phyloP scores from a whole-genome alignment of 2,888 invertebrate species.

The Drosophila gaucha region DNA sequence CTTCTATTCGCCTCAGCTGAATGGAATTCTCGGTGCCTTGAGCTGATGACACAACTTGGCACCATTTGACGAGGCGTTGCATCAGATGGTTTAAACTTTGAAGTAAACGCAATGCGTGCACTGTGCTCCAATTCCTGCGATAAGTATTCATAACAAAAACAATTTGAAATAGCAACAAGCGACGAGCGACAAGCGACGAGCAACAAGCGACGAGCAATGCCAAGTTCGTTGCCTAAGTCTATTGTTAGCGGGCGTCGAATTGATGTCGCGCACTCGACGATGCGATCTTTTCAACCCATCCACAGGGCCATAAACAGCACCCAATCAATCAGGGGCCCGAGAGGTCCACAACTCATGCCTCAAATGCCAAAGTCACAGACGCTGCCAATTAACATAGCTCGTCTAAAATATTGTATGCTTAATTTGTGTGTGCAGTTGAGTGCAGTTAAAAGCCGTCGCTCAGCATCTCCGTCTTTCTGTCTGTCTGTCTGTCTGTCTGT shows the following conservation, averaged over 20 bases:
- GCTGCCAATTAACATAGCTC: slow-evolving; percentile 40
- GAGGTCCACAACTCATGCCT: slow-evolving; percentile 12
- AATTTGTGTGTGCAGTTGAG: slow-evolving; percentile 16
- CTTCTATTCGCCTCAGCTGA: slow-evolving; percentile 7
- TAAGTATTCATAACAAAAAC: slow-evolving; percentile 40
- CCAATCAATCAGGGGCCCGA: slow-evolving; percentile 46
- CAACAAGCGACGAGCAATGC: slow-evolving; percentile 39
- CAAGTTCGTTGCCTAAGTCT: slow-evolving; percentile 66
- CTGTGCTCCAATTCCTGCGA: slow-evolving; percentile 57
- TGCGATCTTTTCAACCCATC: slow-evolving; percentile 32
- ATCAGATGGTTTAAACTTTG: slow-evolving; percentile 32
- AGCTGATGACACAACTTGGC: slow-evolving; percentile 24
- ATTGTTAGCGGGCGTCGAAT: slow-evolving; percentile 44
- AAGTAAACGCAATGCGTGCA: slow-evolving; percentile 28
- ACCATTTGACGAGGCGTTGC: slow-evolving; percentile 24
- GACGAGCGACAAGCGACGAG: slow-evolving; percentile 5
- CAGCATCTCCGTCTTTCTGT: not conserved
- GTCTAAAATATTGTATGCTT: slow-evolving; percentile 21
- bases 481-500: not conserved
- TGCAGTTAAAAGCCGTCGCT: slow-evolving; percentile 23
- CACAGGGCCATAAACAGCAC: slow-evolving; percentile 30
- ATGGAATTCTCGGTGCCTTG: slow-evolving; percentile 11
- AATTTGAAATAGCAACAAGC: not conserved
- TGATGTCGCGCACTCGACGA: slow-evolving; percentile 36
- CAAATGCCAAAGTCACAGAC: slow-evolving; percentile 26